Percentiles rank a stretch among this genome's conserved stretches.
Conservation (phyloP, 1,140 invertebrate genomes). For the Orussus abietinus region DNA sequence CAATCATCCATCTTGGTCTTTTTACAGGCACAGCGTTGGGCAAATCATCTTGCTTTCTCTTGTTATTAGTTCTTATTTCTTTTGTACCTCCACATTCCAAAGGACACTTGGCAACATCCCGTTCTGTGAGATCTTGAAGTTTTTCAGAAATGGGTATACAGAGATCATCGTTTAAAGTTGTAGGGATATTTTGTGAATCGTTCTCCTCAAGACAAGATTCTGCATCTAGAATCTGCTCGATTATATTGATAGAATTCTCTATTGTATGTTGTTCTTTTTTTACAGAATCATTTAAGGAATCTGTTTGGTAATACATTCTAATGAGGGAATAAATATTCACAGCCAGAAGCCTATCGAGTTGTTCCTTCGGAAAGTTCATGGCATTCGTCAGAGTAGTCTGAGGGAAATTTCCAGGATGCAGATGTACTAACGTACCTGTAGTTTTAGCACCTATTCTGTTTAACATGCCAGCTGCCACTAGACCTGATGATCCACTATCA, state of each 20-base stretch:
- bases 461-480: constrained; percentile 78
- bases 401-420: constrained; percentile 74
- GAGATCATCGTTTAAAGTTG: no score
- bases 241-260: no score
- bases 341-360: constrained; percentile 61
- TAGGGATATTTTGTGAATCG: no score
- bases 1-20: constrained; percentile 62
- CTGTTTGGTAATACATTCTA: constrained; percentile 62
- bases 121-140: no score
- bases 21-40: constrained; percentile 42
- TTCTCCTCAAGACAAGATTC: no score
- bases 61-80: constrained; percentile 19
- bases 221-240: no score
- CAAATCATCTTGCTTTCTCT: no score
- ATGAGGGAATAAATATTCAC: constrained; percentile 72
- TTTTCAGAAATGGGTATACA: no score
- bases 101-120: no score
- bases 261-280: no score
- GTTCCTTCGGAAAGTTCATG: constrained; percentile 71
- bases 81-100: no score
- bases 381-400: constrained; percentile 73
- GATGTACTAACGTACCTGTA: constrained; percentile 64
- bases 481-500: constrained; percentile 80
- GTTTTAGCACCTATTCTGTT: constrained; percentile 65
- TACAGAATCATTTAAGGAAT: no score